Evolutionary conservation across 2,113 vertebrate species (phyloP).

Genomic region (Chamaetylas fuelleborni): DNA sequence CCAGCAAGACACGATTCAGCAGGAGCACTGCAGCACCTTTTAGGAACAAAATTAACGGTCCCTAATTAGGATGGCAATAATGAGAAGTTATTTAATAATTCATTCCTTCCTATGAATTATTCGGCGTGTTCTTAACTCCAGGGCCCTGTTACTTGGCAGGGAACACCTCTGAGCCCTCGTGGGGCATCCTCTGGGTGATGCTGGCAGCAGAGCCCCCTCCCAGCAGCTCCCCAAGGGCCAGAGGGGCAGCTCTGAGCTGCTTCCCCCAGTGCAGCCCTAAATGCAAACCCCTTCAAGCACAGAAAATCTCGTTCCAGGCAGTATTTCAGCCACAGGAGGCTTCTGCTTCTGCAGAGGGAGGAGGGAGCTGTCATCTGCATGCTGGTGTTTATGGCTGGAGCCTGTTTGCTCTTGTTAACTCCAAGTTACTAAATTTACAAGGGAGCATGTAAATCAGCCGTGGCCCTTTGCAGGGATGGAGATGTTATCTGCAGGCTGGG

Average conservation of each 20-base stretch:
- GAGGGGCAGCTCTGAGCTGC: background rate
- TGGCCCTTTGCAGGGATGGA: background rate
- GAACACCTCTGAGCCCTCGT: background rate
- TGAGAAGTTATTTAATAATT: slow-evolving; percentile 13
- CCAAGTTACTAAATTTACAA: background rate
- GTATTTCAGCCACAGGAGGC: background rate
- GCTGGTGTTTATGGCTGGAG: background rate
- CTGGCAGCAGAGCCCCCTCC: fast-evolving
- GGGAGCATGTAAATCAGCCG: background rate
- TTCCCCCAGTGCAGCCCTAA: background rate
- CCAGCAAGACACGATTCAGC: background rate
- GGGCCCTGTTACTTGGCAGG: background rate
- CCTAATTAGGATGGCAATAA: slow-evolving; percentile 22
- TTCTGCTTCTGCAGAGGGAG: background rate
- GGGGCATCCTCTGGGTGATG: background rate
- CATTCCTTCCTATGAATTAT: background rate
- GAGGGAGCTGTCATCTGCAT: background rate
- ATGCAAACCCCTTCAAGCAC: background rate
- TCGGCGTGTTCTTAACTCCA: background rate
- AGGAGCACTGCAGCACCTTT: background rate
- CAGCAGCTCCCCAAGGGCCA: fast-evolving
- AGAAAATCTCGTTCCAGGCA: background rate
- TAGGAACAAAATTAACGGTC: background rate
- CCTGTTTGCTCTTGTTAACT: background rate
- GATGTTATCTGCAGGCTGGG: background rate